Evolutionary conservation across 2,113 vertebrate genomes (phyloP), one percentile per base, ranked within the genome.

Genomic region (Notarius quadriscutis): DNA sequence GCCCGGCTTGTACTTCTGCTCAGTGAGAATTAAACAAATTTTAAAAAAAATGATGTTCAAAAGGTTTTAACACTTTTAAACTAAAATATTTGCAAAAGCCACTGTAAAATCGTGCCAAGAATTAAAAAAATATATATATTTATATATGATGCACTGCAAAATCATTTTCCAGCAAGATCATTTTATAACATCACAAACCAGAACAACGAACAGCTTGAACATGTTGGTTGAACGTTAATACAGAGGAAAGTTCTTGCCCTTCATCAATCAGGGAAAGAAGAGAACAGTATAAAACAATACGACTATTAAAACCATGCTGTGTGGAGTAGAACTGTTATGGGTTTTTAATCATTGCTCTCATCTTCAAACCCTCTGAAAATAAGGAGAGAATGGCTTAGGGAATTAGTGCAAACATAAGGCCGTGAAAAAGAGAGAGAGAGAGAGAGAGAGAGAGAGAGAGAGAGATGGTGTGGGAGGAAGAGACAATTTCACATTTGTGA

Each of bases 1-100:
- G 85, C 98, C 98, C 30, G 98, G 92, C 90, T 97, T 98, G 93
- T 99, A 99, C 93, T 96, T 98, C 98, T 99, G 92, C 78, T 88
- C 69, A 80, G 60, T 18, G 74, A 27, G 63, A 11, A 81, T 55
- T 8, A 51, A 50, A 74, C 25, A 65, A 25, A 83, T 11, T 67
- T 25, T 25, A 18, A 72, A 53, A 62, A 41, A 41, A 27, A 22
- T 5, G 9, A 11, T 4, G 8, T 81, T 81, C 10, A 41, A 15
- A 30, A 12, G 0, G 4, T 41, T 6, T 53, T 1, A 79, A 27
- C 22, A 55, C 6, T 79, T 27, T 17, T 7, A 51, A 55, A 77
- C 48, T 14, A 63, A 25, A 25, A 25, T 15, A 22, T 63, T 22
- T 22, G 60, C 20, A 63, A n/a, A 12, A 9, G 8, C 53, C 10